Evolutionary conservation across 2,888 invertebrate genomes (phyloP).

Genomic region (Heliconius ethilla): DNA sequence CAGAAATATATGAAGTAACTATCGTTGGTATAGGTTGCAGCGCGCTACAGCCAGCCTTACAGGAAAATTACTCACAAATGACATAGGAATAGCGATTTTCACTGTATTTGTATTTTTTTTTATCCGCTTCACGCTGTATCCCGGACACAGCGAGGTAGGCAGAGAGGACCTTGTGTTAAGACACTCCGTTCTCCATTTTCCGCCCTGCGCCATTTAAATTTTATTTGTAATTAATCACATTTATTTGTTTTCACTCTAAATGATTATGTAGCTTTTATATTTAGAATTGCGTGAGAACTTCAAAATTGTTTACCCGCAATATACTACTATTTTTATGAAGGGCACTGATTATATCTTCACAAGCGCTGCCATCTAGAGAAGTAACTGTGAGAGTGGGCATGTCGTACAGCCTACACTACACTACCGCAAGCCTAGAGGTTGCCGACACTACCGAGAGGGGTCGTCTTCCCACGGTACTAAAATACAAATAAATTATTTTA

Average conservation of each 20-base stretch:
- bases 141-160: too few relatives aligned
- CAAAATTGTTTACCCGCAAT: too few relatives aligned
- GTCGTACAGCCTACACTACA: not conserved
- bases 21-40: not conserved
- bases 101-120: too few relatives aligned
- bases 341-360: not conserved
- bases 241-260: not conserved
- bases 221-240: not conserved
- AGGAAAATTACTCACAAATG: not conserved
- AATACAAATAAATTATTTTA: too few relatives aligned
- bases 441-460: not conserved
- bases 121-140: too few relatives aligned
- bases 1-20: not conserved
- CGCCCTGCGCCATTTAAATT: too few relatives aligned
- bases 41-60: not conserved
- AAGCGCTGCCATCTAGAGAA: conserved; percentile 18
- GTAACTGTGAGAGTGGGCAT: too few relatives aligned
- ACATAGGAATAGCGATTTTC: not conserved
- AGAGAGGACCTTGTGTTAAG: too few relatives aligned
- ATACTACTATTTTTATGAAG: too few relatives aligned
- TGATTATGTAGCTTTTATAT: too few relatives aligned
- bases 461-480: not conserved
- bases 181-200: too few relatives aligned
- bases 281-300: too few relatives aligned
- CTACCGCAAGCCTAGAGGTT: not conserved